Base-by-base conservation (phyloP, 2,888 invertebrate species). In the Hartigia nigra region DNA sequence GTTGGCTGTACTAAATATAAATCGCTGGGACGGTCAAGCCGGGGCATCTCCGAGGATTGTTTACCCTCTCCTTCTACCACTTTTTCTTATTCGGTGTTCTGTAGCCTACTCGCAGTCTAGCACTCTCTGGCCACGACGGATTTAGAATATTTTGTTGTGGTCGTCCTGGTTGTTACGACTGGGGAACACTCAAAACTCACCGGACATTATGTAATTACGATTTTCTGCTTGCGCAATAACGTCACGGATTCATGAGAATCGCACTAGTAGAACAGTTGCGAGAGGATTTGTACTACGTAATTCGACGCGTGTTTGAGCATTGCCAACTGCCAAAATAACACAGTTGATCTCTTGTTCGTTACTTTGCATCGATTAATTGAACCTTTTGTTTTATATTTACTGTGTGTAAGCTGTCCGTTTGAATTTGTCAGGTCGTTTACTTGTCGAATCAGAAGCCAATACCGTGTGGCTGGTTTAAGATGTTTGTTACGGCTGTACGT, bases 101-200 rank as follows among this genome's bases (percentile, higher is more conserved):
- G 23, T 55, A 55, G 23, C 55, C 23, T 23, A 5, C 55, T 55
- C 55, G 55, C 2, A 55, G 55, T 55, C 55, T 55, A 55, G 55
- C 55, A 55, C 23, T 55, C 55, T 23, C 2, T 23, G 55, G 23
- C 55, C 55, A 32, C 12, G 72, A 72, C 72, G 72, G 72, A 72
- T 72, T 72, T 72, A 72, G 72, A 72, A 72, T 72, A 72, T 32
- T 72, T 72, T 72, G 72, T 32, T 72, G 31, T 32, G 31, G 31
- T 72, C 3, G 4, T 72, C 32, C 72, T 32, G 31, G 72, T 14
- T 12, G 31, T 31, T 72, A 31, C 72, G 31, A 4, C 14, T 32
- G 5, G 23, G 70, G 32, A 31, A 32, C 72, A 14, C 3, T 72
- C 72, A 9, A 31, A 32, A 32, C 72, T 4, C 69, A 32, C 31